These are phyloP conservation scores for Protonemura montana DNA, from an alignment of 2,888 invertebrate species.

Conservation along the genomic window DNA sequence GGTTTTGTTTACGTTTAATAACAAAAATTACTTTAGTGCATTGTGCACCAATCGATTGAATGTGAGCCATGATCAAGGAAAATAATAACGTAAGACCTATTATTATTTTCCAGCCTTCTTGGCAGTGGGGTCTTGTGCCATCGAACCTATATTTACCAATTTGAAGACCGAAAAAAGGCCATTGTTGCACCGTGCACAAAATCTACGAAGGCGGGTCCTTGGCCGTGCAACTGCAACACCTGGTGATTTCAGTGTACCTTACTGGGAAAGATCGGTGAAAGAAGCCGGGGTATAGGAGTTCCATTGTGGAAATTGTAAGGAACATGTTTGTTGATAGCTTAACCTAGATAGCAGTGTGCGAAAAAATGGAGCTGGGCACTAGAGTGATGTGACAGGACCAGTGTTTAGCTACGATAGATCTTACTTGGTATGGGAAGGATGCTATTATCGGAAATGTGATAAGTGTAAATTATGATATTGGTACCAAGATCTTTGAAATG, in stretches of 20 bases:
- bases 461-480: not conserved
- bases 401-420: not conserved
- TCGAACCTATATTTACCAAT: constrained; percentile 23
- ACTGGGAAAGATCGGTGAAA: constrained; percentile 3
- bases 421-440: not conserved
- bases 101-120: not conserved
- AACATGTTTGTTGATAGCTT: constrained; percentile 29
- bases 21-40: not conserved
- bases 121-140: not conserved
- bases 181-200: constrained; percentile 17
- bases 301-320: constrained; percentile 27
- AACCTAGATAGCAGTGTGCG: constrained; percentile 7
- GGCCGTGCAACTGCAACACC: constrained; percentile 8
- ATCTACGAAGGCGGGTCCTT: not conserved
- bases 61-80: not conserved
- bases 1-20: not conserved
- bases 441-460: not conserved
- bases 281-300: not conserved
- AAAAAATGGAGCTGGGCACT: not conserved
- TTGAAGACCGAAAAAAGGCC: not conserved
- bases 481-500: no score
- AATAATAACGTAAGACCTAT: not conserved
- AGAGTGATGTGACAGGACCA: not conserved
- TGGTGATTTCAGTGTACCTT: not conserved
- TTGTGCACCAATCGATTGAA: not conserved